A percentile compares a stretch with the other conserved stretches of the same genome.
phyloP scores from a whole-genome alignment of 1,140 invertebrate species.

The Zaprionus davidi region DNA sequence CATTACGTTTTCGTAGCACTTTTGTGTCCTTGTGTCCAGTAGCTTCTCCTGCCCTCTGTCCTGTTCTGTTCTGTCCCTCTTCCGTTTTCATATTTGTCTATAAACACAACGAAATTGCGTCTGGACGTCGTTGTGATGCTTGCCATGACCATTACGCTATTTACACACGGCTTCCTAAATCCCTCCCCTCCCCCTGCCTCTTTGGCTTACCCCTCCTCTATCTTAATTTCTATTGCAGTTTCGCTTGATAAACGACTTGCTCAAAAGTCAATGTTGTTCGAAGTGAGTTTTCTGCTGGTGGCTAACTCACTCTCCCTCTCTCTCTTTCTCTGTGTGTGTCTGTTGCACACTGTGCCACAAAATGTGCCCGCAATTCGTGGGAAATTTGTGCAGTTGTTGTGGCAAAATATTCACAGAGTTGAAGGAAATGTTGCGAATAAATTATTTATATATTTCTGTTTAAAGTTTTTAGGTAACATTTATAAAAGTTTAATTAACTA shows the following conservation, averaged over 20 bases:
- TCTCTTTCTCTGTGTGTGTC: too few species aligned
- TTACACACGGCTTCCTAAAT: conserved; percentile 1
- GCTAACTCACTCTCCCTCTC: not conserved
- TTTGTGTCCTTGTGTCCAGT: conserved; percentile 17
- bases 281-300: not conserved
- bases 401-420: not conserved
- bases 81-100: conserved; percentile 34
- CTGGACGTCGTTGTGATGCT: conserved; percentile 3
- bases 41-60: not conserved
- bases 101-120: conserved; percentile 10
- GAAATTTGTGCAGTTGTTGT: not conserved
- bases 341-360: not conserved
- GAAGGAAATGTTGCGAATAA: not conserved
- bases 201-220: not conserved
- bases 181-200: not conserved
- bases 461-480: too few species aligned
- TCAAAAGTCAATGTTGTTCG: conserved; percentile 33
- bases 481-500: not conserved
- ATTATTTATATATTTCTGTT: not conserved
- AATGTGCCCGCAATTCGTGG: not conserved
- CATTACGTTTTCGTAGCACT: conserved; percentile 24
- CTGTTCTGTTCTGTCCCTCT: not conserved
- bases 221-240: not conserved
- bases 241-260: conserved; percentile 29
- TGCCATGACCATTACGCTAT: conserved; percentile 32